Base-by-base conservation (phyloP, 2,113 vertebrate genomes). In the Syngnathoides biaculeatus region DNA sequence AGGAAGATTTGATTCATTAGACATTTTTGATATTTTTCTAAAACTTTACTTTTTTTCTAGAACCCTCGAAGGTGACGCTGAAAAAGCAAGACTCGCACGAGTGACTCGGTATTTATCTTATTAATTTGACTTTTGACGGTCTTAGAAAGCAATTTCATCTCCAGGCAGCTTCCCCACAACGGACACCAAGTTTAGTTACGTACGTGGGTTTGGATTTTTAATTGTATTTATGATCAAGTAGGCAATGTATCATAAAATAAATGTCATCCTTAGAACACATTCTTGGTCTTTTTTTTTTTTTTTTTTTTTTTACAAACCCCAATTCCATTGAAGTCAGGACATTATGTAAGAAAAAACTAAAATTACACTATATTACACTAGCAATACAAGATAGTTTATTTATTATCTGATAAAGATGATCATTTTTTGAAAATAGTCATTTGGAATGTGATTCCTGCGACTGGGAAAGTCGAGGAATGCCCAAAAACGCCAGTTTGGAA, bases 1-100 rank as follows among this genome's bases (percentile, higher is more conserved):
- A 13, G n/a, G 43, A 12, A 22, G 43, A 50, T 40, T 40, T 48
- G 45, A 48, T 17, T 48, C 15, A 15, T 50, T 13, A 22, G 4
- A 79, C 78, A 81, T 87, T 88, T 88, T 89, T 84, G 80, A 86
- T 89, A 86, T 87, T 90, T 90, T 90, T 89, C 85, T 88, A 88
- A 86, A 85, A 30, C 59, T 62, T 83, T 79, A 7, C 2, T 27
- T 38, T 83, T 88, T 84, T 86, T 86, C 15, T 82, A 87, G 71
- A 70, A 80, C 60, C 79, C 74, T 79, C 78, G 65, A 71, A 70
- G 61, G 64, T 75, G 60, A 62, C 64, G 65, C 69, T 1, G 15
- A 39, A 42, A 73, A 84, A 84, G 84, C 78, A 80, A 74, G 20
- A 61, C 55, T 40, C 45, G 27, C 42, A 47, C 39, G 78, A 79